These are phyloP conservation scores for Phyllotis vaccarum DNA, from an alignment of 2,797 vertebrate species.

Conservation along the genomic window DNA sequence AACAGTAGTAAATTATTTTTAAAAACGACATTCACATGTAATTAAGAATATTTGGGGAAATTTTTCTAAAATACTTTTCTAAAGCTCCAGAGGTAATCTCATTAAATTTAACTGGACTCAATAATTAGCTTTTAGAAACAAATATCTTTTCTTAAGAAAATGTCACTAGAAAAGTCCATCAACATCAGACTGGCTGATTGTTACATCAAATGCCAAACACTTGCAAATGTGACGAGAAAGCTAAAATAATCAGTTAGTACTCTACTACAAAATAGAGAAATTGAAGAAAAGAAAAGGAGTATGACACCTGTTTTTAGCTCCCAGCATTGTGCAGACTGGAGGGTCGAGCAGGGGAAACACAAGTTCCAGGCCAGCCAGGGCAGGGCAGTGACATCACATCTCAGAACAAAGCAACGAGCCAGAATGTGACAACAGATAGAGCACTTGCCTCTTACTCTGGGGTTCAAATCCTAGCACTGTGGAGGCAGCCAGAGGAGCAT, in stretches of 20 bases:
- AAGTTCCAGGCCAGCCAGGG: not conserved
- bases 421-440: too few species aligned
- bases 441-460: not conserved
- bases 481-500: not conserved
- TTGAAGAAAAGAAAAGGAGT: too few species aligned
- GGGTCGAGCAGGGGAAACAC: not conserved
- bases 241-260: not conserved
- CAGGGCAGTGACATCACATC: not conserved
- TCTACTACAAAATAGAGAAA: not conserved
- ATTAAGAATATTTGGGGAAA: slow-evolving; percentile 5
- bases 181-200: slow-evolving; percentile 12
- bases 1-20: slow-evolving; percentile 20
- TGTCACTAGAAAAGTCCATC: not conserved
- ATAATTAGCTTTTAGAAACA: slow-evolving; percentile 47
- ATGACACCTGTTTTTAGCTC: not conserved
- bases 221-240: not conserved
- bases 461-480: not conserved
- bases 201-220: slow-evolving; percentile 25
- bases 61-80: not conserved
- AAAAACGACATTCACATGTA: slow-evolving; percentile 10
- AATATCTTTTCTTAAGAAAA: not conserved
- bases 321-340: not conserved
- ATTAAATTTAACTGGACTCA: slow-evolving; percentile 19
- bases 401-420: not conserved
- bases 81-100: slow-evolving; percentile 14